Base-by-base conservation (phyloP, 2,797 vertebrate genomes). In the Cossypha caffra region DNA sequence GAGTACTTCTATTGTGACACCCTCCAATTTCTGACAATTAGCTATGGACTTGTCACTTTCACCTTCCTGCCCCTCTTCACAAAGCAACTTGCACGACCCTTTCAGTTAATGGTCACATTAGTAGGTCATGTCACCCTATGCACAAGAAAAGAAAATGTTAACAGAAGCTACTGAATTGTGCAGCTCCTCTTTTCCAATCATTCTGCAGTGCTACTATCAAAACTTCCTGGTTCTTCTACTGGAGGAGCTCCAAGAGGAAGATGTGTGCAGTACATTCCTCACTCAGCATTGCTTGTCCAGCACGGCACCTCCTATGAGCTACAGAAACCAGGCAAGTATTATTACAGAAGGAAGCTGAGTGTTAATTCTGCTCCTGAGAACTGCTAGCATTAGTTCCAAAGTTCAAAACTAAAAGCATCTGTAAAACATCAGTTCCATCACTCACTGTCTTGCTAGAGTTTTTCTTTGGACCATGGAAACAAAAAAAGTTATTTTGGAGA, bases 211-310 rank as follows among this genome's bases (percentile, higher is more conserved):
- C 54, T 28, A 10, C 86, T 61, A 35, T 42, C 50, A 80, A 90
- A 93, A 72, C 75, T 61, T 31, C 59, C 21, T 40, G 75, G 77
- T 62, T 61, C 33, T 61, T 76, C 40, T 43, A 51, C 77, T 23
- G 77, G 48, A 77, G 40, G 43, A 40, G 21, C 38, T 52, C 43
- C 72, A 69, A 10, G 24, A 54, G 43, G 42, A 13, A 1, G 47
- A 35, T 10, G 37, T 5, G 9, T 4, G 9, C 47, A 69, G 55
- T 1, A 11, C 6, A 0, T n/a, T 57, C 52, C 38, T 31, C 33
- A 13, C 23, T 5, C 69, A 23, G 86, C 19, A 3, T 10, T 13
- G 45, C 31, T 33, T 26, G 28, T 25, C 80, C 29, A n/a, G 57
- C 33, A 37, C 0, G 4, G 73, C 58, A 74, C 37, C 71, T 55